Evolutionary conservation across 1,140 invertebrate genomes (phyloP), one percentile per base, ranked within the genome.

Genomic region (Nasonia vitripennis): DNA sequence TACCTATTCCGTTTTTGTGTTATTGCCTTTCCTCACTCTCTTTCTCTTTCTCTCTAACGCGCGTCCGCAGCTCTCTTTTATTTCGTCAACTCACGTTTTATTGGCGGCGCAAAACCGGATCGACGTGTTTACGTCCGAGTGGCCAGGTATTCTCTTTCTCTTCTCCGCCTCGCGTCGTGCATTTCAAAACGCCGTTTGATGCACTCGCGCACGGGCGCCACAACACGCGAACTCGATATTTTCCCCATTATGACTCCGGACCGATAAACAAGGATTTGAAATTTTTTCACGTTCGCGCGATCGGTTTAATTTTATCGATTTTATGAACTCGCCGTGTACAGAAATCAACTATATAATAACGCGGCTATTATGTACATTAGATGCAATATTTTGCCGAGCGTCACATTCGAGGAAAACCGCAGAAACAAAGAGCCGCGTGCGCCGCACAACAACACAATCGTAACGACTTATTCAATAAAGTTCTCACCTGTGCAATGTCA

Each of bases 41-140:
- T 27, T 0, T 27, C 31, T 67, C 20, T 79, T 11, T 78, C 51
- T 78, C 77, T 23, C n/a, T 45, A 77, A 77, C 17, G 55, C 55
- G 55, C n/a, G 20, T 77, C n/a, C 9, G 20, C 41, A 11, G 31
- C 20, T 77, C 20, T 77, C 74, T 77, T 48, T 45, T 77, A 77
- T 41, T 77, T 41, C 41, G 20, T 62, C 55, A 51, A 27, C 73
- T 10, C 37, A 2, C 77, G 74, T 87, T 86, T 87, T 84, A 73
- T 88, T 75, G 71, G 37, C 67, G 68, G 77, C 82, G 75, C 51
- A 67, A 90, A 85, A 90, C 87, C 88, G 89, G 89, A 86, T 89
- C 14, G 85, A 90, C 89, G 87, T 88, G 88, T 90, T 90, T 89
- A 81, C 86, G 86, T 86, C 82, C 80, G 62, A 34, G 55, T 37